Base-by-base conservation (phyloP, 2,888 invertebrate genomes). In the Conchocele bisecta region DNA sequence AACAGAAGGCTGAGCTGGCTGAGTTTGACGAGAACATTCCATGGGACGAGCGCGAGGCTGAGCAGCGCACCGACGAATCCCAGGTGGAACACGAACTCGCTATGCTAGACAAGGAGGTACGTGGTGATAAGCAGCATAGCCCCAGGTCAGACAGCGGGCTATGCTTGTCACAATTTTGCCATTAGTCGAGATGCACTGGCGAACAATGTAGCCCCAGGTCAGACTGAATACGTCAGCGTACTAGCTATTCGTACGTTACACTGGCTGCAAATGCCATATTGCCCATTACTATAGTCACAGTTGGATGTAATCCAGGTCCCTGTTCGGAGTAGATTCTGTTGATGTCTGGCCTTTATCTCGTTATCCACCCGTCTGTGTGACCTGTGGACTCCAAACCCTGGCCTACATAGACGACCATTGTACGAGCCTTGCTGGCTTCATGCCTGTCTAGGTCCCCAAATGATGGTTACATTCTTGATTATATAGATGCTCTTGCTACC, bases 21-120 rank as follows among this genome's bases (percentile, higher is more conserved):
- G 98, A 98, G 92, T 98, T 98, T 92, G 98, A 98, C 92, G 98
- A 98, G 92, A 95, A 94, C 86, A 96, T 97, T 92, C 97, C 98
- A 48, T 93, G 97, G 80, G 96, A 96, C 66, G 96, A 95, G 63
- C 93, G 93, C 72, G 89, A 88, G 60, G 87, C 85, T 3, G 88
- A 86, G 48, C 66, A 67, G 22, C 80, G 74, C 35, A 82, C 83
- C 41, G 86, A 88, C 17, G 89, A 90, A 13, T 91, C 91, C 9
- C 87, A 88, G 66, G 90, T 90, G 3, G 92, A 91, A 73, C 85
- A 89, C 70, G 91, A 92, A 71, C 84, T 92, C 13, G 89, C 89
- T 3, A 86, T 88, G 84, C 72, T 92, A 11, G 91, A 91, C 66
- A 89, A 90, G 72, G 90, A 91, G 87, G 91, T 91, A 75, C n/a